Evolutionary conservation across 1,140 invertebrate genomes (phyloP).

Genomic region (Eubasilissa regina): DNA sequence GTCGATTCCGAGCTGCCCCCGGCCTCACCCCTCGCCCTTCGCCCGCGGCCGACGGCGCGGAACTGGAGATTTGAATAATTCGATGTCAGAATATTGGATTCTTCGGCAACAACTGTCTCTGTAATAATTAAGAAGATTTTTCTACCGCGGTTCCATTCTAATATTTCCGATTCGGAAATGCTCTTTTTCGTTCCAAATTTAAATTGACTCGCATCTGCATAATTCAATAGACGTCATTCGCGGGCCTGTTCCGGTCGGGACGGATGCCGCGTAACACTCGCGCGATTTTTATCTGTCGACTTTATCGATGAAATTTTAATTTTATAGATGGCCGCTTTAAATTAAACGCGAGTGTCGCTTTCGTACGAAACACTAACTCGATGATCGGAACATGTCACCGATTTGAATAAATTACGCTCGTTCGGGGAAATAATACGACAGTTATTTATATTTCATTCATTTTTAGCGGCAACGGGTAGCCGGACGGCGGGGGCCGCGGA

Average conservation of each 20-base stretch:
- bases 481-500: neutral
- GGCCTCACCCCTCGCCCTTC: conserved; percentile 5
- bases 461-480: conserved; percentile 1
- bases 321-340: conserved; percentile 33
- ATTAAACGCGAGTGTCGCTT: conserved; percentile 48
- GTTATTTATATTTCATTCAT: conserved; percentile 37
- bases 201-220: conserved; percentile 60
- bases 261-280: conserved; percentile 21
- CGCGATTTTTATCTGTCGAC: conserved; percentile 48
- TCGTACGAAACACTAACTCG: conserved; percentile 21
- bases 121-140: conserved; percentile 59
- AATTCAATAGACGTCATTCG: conserved; percentile 59
- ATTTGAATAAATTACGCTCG: conserved; percentile 46
- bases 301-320: conserved; percentile 53
- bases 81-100: conserved; percentile 56
- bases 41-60: conserved; percentile 45
- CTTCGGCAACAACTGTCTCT: conserved; percentile 47
- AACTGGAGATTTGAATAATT: conserved; percentile 58
- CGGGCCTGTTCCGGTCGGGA: conserved; percentile 34
- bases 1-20: conserved; percentile 43
- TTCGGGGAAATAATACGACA: conserved; percentile 45
- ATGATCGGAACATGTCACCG: conserved; percentile 42
- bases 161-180: conserved; percentile 45
- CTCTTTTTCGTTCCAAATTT: conserved; percentile 52
- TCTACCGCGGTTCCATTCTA: conserved; percentile 43